Evolutionary conservation across 2,888 invertebrate species (phyloP).

Genomic region (Eulithis prunata): DNA sequence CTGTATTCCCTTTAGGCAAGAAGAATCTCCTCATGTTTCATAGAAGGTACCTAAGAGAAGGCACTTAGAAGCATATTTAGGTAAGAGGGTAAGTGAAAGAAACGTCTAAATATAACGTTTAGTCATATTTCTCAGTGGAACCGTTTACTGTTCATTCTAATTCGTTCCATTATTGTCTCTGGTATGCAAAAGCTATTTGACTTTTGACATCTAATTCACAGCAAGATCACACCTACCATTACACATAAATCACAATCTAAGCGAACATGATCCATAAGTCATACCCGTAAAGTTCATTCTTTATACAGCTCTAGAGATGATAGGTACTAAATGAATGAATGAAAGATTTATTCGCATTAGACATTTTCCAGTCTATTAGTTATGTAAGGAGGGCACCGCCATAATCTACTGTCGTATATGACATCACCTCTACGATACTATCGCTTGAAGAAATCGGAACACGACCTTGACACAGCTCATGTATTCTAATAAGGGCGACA

Average conservation of each 20-base stretch:
- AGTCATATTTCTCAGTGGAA: too few species aligned
- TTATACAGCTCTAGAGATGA: too few species aligned
- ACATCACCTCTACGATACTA: conserved; percentile 15
- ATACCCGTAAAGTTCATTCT: too few species aligned
- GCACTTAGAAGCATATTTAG: too few species aligned
- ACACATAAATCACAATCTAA: conserved; percentile 15
- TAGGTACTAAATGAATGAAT: too few species aligned
- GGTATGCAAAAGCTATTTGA: not conserved
- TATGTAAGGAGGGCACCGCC: conserved; percentile 6
- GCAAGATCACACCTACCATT: not conserved
- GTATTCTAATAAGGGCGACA: not conserved
- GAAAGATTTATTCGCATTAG: not conserved
- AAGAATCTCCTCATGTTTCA: too few species aligned
- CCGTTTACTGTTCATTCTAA: not conserved
- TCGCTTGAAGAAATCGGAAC: conserved; percentile 21
- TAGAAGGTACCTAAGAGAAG: too few species aligned
- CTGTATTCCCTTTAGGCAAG: too few species aligned
- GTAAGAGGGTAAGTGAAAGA: too few species aligned
- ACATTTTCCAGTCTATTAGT: not conserved
- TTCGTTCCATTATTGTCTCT: not conserved
- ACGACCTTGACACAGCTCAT: conserved; percentile 16
- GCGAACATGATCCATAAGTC: conserved; percentile 8
- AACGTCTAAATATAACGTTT: too few species aligned
- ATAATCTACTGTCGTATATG: conserved; percentile 5
- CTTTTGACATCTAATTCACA: conserved; percentile 3